Conservation (phyloP, 92 coral and sea anemone species). For the Porites cylindrica region DNA sequence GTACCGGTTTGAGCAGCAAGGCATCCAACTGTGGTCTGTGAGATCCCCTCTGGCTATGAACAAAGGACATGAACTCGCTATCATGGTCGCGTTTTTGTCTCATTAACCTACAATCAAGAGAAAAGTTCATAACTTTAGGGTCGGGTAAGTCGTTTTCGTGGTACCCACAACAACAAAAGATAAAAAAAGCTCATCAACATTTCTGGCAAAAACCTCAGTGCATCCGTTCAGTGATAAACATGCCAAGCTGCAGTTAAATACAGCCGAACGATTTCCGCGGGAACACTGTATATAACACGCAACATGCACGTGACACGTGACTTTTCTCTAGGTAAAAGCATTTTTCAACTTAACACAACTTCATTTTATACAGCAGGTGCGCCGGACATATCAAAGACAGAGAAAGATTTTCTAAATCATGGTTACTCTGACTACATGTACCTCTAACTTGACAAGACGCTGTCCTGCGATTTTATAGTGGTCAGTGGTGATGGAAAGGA, state of each 20-base stretch:
- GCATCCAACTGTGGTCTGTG: constrained; percentile 83
- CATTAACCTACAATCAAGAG: constrained; percentile 69
- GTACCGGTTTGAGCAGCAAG: constrained; percentile 88
- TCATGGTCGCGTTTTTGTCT: constrained; percentile 95
- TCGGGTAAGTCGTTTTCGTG: not conserved
- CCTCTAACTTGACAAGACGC: too few relatives aligned
- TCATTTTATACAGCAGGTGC: too few relatives aligned
- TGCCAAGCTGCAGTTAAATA: not conserved
- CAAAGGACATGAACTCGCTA: constrained; percentile 90
- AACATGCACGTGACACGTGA: constrained; percentile 12
- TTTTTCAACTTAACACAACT: not conserved
- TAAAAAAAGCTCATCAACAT: not conserved
- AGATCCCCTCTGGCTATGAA: constrained; percentile 85
- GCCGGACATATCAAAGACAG: too few relatives aligned
- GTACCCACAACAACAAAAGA: not conserved
- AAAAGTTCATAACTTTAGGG: not conserved
- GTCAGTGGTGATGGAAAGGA: not conserved
- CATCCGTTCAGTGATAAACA: not conserved
- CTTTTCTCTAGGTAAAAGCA: not conserved
- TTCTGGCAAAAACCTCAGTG: not conserved
- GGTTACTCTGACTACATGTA: too few relatives aligned
- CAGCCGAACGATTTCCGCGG: not conserved
- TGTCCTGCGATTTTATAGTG: not conserved
- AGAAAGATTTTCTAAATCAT: too few relatives aligned
- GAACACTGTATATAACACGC: not conserved